phyloP scores from a whole-genome alignment of 92 coral and sea anemone genomes.

The Porites rus region DNA sequence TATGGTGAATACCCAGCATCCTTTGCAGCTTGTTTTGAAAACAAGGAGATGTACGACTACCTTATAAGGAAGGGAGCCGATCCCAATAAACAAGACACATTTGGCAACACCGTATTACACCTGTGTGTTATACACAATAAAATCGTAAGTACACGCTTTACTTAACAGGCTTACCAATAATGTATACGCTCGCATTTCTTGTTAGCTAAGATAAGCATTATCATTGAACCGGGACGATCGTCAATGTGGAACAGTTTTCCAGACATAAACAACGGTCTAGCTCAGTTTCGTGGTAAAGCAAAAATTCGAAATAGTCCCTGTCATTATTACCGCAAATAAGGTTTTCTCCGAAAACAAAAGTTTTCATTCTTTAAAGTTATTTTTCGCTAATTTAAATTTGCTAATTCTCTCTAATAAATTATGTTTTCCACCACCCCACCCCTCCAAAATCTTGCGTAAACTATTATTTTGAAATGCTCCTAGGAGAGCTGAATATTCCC shows the following conservation, averaged over 20 bases:
- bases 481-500: too few species aligned
- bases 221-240: background rate
- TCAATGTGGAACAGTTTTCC: background rate
- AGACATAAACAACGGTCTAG: too few species aligned
- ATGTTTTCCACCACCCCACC: too few species aligned
- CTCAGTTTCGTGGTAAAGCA: too few species aligned
- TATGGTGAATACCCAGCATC: constrained; percentile 89
- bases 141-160: constrained; percentile 55
- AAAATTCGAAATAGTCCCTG: too few species aligned
- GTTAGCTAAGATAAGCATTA: background rate
- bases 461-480: too few species aligned
- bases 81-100: constrained; percentile 83
- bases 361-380: too few species aligned
- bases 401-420: too few species aligned
- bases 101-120: constrained; percentile 88
- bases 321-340: too few species aligned
- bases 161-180: background rate
- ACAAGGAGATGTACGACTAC: constrained; percentile 76
- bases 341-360: too few species aligned
- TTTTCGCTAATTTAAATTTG: too few species aligned
- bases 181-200: background rate
- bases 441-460: too few species aligned
- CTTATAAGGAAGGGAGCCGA: constrained; percentile 81
- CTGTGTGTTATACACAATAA: constrained; percentile 83
- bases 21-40: constrained; percentile 85